Percentiles rank a stretch among this genome's conserved stretches.
Conservation (phyloP, 2,797 vertebrate genomes). For the Chiloscyllium punctatum region DNA sequence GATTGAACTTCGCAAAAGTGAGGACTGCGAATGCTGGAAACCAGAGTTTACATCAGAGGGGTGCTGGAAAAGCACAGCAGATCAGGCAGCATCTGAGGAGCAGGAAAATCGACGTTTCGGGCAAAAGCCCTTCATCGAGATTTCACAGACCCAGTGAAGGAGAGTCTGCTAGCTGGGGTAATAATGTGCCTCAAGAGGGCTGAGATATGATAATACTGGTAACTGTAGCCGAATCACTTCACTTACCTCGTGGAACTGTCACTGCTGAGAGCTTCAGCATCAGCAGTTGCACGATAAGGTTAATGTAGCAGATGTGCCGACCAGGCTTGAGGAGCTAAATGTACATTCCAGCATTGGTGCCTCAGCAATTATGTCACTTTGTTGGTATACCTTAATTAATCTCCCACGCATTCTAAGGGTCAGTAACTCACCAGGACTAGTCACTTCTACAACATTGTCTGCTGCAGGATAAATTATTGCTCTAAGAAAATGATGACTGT, state of each 20-base stretch:
- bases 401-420: not conserved
- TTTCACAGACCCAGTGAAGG: too few relatives aligned
- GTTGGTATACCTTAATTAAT: constrained; percentile 1
- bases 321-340: not conserved
- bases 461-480: not conserved
- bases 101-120: too few relatives aligned
- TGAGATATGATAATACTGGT: not conserved
- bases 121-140: too few relatives aligned
- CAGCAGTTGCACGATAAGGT: not conserved
- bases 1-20: not conserved
- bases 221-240: not conserved
- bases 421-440: not conserved
- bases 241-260: not conserved
- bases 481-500: too few relatives aligned
- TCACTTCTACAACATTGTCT: not conserved
- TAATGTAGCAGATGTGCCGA: not conserved
- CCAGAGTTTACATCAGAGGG: too few relatives aligned
- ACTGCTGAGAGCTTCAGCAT: not conserved
- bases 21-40: too few relatives aligned
- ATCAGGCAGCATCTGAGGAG: too few relatives aligned
- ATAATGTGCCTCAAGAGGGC: not conserved
- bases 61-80: too few relatives aligned
- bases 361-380: not conserved
- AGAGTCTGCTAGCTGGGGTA: not conserved
- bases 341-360: not conserved